Conservation (phyloP, 2,797 vertebrate species). For the Xiphorhynchus erythropygius region DNA sequence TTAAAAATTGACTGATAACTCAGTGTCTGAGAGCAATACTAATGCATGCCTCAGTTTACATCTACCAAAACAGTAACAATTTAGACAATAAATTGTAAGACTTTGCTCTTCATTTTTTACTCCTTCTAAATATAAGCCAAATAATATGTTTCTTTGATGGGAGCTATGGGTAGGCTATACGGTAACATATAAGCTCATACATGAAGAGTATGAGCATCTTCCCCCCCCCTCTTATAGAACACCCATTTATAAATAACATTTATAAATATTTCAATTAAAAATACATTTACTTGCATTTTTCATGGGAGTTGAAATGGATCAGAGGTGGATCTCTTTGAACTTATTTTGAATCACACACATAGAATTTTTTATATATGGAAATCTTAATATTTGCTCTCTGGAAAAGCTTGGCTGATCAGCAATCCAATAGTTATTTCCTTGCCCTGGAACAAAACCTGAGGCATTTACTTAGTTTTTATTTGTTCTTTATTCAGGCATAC, state of each 20-base stretch:
- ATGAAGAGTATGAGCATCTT: background rate
- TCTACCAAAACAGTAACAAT: background rate
- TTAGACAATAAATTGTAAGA: background rate
- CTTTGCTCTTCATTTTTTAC: background rate
- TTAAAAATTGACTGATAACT: background rate
- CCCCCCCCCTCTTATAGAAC: background rate
- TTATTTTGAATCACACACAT: background rate
- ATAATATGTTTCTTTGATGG: background rate
- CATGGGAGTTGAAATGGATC: background rate
- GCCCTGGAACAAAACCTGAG: conserved; percentile 11
- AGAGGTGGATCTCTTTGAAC: background rate
- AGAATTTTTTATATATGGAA: conserved; percentile 12
- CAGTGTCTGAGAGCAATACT: background rate
- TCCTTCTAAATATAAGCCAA: background rate
- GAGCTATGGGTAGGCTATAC: background rate
- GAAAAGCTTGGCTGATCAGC: background rate
- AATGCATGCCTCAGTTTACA: background rate
- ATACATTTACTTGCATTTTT: background rate
- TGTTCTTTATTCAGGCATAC: conserved; percentile 41
- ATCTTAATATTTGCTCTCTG: background rate
- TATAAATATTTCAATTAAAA: background rate
- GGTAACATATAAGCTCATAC: background rate
- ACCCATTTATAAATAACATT: background rate
- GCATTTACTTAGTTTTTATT: conserved; percentile 12
- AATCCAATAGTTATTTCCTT: conserved; percentile 11